Conservation (phyloP, 1,140 invertebrate species). For the fruit fly (Drosophila melanogaster) region Release_6_plus_ISO1_MT NT_033779.5:1240501-1241000, state of each 20-base stretch:
- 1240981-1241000: no score
- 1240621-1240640: conserved; percentile 91
- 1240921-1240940: conserved; percentile 85
- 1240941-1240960: conserved; percentile 86
- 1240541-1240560: conserved; percentile 88
- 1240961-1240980: conserved; percentile 84
- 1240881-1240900: conserved; percentile 85
- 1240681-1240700: conserved; percentile 88
- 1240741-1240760: conserved; percentile 88
- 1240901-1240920: conserved; percentile 85
- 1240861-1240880: conserved; percentile 88
- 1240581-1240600: conserved; percentile 90
- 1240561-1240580: conserved; percentile 87
- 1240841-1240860: conserved; percentile 88
- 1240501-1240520: conserved; percentile 87
- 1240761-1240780: conserved; percentile 89
- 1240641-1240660: conserved; percentile 88
- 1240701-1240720: conserved; percentile 89
- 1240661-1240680: conserved; percentile 90
- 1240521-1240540: conserved; percentile 88
- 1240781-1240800: conserved; percentile 86
- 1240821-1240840: conserved; percentile 87
- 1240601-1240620: conserved; percentile 92
- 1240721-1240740: conserved; percentile 89
- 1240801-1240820: conserved; percentile 85